Evolutionary conservation across 2,113 vertebrate species (phyloP).

Genomic region (Tichodroma muraria): DNA sequence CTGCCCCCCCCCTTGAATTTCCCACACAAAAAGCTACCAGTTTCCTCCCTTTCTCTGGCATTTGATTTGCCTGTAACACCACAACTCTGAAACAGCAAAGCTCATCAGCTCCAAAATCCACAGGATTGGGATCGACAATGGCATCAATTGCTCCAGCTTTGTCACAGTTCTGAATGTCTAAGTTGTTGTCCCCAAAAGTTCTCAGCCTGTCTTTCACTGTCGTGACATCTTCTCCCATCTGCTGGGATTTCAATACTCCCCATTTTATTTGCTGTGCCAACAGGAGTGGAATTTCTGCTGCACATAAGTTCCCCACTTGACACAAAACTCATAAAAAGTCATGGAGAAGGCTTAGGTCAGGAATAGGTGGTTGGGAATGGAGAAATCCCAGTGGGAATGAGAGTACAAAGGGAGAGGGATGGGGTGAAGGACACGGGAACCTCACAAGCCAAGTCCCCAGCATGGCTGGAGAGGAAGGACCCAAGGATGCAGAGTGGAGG

Average conservation of each 20-base stretch:
- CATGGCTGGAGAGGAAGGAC: background rate
- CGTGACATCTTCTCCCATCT: background rate
- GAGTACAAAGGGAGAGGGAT: background rate
- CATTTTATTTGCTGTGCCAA: background rate
- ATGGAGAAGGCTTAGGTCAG: background rate
- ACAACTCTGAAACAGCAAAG: background rate
- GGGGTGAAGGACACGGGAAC: background rate
- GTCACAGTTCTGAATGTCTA: background rate
- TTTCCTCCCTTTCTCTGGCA: background rate
- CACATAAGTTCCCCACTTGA: background rate
- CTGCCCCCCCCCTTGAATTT: background rate
- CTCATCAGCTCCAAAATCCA: background rate
- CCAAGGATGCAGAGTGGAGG: background rate
- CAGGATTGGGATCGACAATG: background rate
- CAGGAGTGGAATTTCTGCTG: background rate
- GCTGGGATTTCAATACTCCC: background rate
- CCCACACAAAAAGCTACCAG: background rate
- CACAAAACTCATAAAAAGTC: background rate
- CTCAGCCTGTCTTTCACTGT: background rate
- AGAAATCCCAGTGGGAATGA: background rate
- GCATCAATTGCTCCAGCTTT: background rate
- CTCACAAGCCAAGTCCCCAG: accelerated
- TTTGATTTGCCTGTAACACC: background rate
- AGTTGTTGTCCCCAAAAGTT: background rate
- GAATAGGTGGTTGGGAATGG: background rate